Evolutionary conservation across 2,113 vertebrate species (phyloP).

Genomic region (Ursus arctos): DNA sequence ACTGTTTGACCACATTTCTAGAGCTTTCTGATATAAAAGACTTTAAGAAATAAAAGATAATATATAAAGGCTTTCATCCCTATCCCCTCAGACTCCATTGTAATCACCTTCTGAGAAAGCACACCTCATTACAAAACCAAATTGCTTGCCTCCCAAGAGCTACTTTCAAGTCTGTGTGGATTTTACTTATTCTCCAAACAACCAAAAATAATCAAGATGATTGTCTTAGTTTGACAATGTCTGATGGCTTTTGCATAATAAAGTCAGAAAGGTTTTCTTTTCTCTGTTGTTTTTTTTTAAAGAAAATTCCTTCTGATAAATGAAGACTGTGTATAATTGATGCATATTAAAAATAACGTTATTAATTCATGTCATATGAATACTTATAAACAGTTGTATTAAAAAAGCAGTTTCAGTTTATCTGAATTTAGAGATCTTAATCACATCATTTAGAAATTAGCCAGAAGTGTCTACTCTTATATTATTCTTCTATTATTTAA

Average conservation of each 20-base stretch:
- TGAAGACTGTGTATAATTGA: conserved; percentile 78
- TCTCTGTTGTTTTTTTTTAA: conserved; percentile 61
- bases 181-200: conserved; percentile 88
- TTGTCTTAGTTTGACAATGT: conserved; percentile 84
- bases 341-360: conserved; percentile 75
- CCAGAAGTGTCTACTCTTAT: neutral
- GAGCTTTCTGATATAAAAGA: conserved; percentile 70
- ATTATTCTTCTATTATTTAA: conserved; percentile 27
- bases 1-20: conserved; percentile 80
- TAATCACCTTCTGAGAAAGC: conserved; percentile 87
- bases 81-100: conserved; percentile 86
- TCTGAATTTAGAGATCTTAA: conserved; percentile 52
- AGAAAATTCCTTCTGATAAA: conserved; percentile 81
- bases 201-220: conserved; percentile 88
- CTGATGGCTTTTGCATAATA: conserved; percentile 87
- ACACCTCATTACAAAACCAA: conserved; percentile 89
- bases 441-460: conserved; percentile 26
- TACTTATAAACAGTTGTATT: conserved; percentile 54
- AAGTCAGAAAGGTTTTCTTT: conserved; percentile 74
- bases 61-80: conserved; percentile 81
- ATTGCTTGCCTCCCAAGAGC: conserved; percentile 88
- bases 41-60: conserved; percentile 85
- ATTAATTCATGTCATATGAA: conserved; percentile 65
- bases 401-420: conserved; percentile 1
- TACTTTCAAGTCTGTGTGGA: conserved; percentile 85